Evolutionary conservation across 2,888 invertebrate species (phyloP).

Genomic region (Drosophila ochracea): DNA sequence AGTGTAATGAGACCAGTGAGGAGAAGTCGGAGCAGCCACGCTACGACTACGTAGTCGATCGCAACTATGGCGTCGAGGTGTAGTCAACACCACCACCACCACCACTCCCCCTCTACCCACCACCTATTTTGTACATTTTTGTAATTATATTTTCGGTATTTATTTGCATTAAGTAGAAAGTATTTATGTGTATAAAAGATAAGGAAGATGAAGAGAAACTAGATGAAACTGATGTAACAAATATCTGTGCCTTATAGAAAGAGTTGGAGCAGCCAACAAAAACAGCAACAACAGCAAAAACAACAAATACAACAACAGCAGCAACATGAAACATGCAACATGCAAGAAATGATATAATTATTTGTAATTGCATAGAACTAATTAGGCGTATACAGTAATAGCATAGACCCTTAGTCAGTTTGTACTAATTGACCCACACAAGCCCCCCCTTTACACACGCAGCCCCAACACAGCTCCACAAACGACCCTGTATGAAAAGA

Average conservation of each 20-base stretch:
- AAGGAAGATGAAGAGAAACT: conserved; percentile 36
- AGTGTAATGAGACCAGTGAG: conserved; percentile 20
- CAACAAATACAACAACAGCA: conserved; percentile 37
- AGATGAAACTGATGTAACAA: conserved; percentile 76
- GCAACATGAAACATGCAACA: conserved; percentile 34
- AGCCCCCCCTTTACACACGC: conserved; percentile 11
- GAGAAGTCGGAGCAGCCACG: conserved; percentile 83
- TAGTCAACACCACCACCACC: conserved; percentile 77
- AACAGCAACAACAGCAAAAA: conserved; percentile 29
- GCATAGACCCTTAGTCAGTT: conserved; percentile 69
- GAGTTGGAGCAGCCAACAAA: conserved; percentile 50
- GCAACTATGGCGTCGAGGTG: conserved; percentile 94
- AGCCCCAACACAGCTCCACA: conserved; percentile 5
- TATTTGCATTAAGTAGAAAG: conserved; percentile 75
- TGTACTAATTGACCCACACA: conserved; percentile 64
- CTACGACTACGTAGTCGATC: conserved; percentile 93
- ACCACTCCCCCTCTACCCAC: conserved; percentile 25
- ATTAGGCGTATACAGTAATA: conserved; percentile 46
- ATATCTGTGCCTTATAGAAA: conserved; percentile 74
- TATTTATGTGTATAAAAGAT: conserved; percentile 74
- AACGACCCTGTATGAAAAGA: conserved; percentile 48
- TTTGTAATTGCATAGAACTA: conserved; percentile 41
- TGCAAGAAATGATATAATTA: conserved; percentile 64
- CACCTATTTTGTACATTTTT: conserved; percentile 72
- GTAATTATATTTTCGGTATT: conserved; percentile 78